Base-by-base conservation (phyloP, 2,888 invertebrate genomes). In the Corythucha ciliata region DNA sequence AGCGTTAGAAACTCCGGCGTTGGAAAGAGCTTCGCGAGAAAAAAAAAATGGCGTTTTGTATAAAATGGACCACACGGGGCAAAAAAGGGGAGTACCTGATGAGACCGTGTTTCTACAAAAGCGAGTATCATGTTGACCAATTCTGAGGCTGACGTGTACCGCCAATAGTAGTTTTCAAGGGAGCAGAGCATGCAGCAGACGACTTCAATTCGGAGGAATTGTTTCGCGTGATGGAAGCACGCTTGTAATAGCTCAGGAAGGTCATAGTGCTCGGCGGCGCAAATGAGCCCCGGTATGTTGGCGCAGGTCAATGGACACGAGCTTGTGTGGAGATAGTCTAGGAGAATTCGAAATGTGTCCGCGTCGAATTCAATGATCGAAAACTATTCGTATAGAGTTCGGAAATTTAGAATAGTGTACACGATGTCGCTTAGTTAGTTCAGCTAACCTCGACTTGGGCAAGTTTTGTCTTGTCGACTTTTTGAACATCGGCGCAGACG, bases 311-410 rank as follows among this genome's bases (percentile, higher is more conserved):
- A 70, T 1, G 90, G 87, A 69, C 92, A 92, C 53, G 88, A 88
- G 53, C 92, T 91, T 14, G 90, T 91, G 70, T 92, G 92, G 58
- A 92, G 73, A 70, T 92, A 92, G 70, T 92, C 90, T 69, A 92
- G 72, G 2, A 92, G 74, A 62, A 89, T 86, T 56, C 89, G 80
- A 71, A 92, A 91, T 8, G 92, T 92, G 60, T 92, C 91, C 37
- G 90, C 84, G 71, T 92, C 92, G 70, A 92, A 92, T 71, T 92
- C 92, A 65, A 91, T 91, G 66, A 92, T 90, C 59, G 86, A 86
- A 72, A 92, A 92, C 81, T 83, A 72, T n/a, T n/a, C n/a, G n/a
- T n/a, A n/a, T n/a, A n/a, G n/a, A n/a, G n/a, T n/a, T n/a, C n/a
- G n/a, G n/a, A n/a, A n/a, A n/a, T n/a, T n/a, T n/a, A n/a, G n/a